phyloP scores from a whole-genome alignment of 2,797 vertebrate species.

The Pagetopsis macropterus region DNA sequence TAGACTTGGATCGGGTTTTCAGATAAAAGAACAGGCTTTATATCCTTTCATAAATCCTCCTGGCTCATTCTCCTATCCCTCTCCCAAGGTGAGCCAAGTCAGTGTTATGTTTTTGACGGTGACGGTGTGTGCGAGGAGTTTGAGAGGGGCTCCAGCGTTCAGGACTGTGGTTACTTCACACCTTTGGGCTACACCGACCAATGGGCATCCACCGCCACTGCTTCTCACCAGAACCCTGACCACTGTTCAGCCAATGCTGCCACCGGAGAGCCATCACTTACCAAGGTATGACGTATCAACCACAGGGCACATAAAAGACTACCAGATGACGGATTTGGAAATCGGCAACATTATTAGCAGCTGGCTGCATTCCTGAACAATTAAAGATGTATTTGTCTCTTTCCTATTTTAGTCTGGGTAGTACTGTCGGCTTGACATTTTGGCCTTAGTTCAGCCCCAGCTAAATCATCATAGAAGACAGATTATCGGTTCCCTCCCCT shows the following conservation, averaged over 20 bases:
- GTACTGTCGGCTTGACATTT: background rate
- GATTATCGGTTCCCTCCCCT: background rate
- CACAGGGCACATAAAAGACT: constrained; percentile 18
- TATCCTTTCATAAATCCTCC: constrained; percentile 67
- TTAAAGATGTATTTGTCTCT: background rate
- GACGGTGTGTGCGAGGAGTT: constrained; percentile 92
- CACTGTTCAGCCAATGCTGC: constrained; percentile 86
- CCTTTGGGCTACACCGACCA: constrained; percentile 89
- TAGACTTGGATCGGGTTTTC: constrained; percentile 59
- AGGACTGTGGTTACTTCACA: constrained; percentile 90
- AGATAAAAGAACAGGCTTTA: constrained; percentile 67
- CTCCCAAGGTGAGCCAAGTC: constrained; percentile 90
- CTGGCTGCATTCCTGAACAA: constrained; percentile 3
- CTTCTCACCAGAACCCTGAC: constrained; percentile 86
- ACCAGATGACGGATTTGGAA: constrained; percentile 11
- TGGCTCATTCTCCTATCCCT: constrained; percentile 43
- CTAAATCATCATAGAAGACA: background rate
- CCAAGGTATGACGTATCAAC: constrained; percentile 72
- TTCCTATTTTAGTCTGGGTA: background rate
- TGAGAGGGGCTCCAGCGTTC: constrained; percentile 85
- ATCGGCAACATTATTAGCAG: background rate
- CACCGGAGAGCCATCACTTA: constrained; percentile 88
- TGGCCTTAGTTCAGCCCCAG: background rate
- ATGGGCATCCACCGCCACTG: constrained; percentile 88
- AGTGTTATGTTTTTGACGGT: constrained; percentile 90